phyloP scores from a whole-genome alignment of 2,113 vertebrate species.

The Zosterops lateralis region DNA sequence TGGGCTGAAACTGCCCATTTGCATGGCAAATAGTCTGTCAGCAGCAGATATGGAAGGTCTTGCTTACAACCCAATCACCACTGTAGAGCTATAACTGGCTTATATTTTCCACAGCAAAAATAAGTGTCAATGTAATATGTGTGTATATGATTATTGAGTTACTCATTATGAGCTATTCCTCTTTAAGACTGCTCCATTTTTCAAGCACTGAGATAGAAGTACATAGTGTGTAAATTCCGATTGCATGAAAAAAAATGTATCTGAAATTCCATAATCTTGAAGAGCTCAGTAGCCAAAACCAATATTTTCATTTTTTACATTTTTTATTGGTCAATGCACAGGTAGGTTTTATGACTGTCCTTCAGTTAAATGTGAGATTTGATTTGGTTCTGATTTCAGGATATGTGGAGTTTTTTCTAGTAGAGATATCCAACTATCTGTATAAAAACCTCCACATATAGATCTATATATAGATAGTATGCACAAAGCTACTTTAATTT shows the following conservation, averaged over 20 bases:
- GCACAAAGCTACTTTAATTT: background rate
- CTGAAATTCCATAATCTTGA: background rate
- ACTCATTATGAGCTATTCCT: background rate
- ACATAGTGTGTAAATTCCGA: background rate
- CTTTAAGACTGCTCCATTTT: background rate
- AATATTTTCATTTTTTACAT: background rate
- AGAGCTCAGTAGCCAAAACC: background rate
- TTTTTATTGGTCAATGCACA: background rate
- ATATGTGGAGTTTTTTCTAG: background rate
- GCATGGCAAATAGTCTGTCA: background rate
- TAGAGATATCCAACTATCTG: background rate
- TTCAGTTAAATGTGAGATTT: background rate
- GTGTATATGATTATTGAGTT: background rate
- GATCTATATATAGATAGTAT: background rate
- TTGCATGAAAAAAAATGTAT: background rate
- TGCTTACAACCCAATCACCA: background rate
- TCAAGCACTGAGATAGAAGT: background rate
- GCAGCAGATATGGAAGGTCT: background rate
- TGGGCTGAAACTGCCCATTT: background rate
- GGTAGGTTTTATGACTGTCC: background rate
- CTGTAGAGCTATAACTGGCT: background rate
- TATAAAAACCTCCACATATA: background rate
- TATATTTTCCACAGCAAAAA: background rate
- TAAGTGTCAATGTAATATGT: background rate
- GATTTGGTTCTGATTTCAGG: background rate